phyloP scores from a whole-genome alignment of 2,888 invertebrate genomes.

The Harmothoe impar region DNA sequence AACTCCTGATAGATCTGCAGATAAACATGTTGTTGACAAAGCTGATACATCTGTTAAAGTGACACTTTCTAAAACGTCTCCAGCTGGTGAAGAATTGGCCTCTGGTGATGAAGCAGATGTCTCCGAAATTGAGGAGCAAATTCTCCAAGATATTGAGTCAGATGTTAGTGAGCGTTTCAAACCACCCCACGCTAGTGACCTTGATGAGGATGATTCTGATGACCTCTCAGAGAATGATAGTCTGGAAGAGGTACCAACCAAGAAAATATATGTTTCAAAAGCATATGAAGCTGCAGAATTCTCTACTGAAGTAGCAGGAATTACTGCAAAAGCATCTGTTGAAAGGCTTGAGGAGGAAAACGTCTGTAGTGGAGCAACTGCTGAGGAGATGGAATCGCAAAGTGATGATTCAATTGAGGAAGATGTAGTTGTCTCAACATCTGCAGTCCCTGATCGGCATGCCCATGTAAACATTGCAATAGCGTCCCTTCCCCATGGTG shows the following conservation, averaged over 20 bases:
- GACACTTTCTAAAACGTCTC: conserved; percentile 57
- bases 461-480: neutral
- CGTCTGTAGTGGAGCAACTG: neutral
- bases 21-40: neutral
- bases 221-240: conserved; percentile 54
- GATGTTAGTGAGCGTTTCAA: conserved; percentile 59
- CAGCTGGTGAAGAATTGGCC: conserved; percentile 54
- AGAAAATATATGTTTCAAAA: conserved; percentile 19
- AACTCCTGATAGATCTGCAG: neutral
- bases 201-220: conserved; percentile 5
- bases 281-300: neutral
- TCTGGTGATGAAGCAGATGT: conserved; percentile 62
- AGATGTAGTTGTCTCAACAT: neutral
- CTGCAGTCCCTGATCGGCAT: neutral
- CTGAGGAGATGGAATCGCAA: neutral
- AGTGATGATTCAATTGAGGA: conserved; percentile 33
- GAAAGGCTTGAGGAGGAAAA: neutral
- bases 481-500: neutral
- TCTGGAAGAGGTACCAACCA: conserved; percentile 29
- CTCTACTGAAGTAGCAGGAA: neutral
- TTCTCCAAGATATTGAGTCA: conserved; percentile 55
- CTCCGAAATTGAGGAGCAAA: conserved; percentile 58
- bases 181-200: conserved; percentile 18
- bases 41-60: conserved; percentile 31
- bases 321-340: neutral